Evolutionary conservation across 37 sponge, comb jelly and placozoan genomes (phyloP), one percentile per base, ranked within the genome.

Genomic region (Bolinopsis microptera): DNA sequence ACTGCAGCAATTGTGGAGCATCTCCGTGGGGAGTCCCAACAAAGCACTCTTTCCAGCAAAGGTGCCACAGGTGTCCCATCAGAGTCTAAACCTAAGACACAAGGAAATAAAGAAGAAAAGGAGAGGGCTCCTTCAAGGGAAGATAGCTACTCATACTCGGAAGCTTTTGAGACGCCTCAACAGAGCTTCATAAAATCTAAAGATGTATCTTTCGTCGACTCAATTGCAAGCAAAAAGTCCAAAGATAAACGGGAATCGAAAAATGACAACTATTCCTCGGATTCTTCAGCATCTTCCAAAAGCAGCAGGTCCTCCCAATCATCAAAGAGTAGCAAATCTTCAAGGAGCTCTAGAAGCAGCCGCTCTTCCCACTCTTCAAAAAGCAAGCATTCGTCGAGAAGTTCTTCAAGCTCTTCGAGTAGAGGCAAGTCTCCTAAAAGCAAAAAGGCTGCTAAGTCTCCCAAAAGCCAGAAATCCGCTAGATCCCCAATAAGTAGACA

Each of bases 301-400:
- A 48, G 61, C 61, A 48, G 61, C 5, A 48, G 13, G 13, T 48
- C 61, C 13, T 48, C 13, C 75, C 13, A 30, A 30, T 72, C 75
- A 23, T n/a, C 75, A 72, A 28, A 72, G 26, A 72, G 75, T 72
- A n/a, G 75, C 2, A 72, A 72, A 72, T 72, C 75, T n/a, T 72
- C 75, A 24, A 28, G 31, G 18, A 24, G 9, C 13, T 48, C 61
- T 48, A 48, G 61, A 72, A 72, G 75, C 31, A 28, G 75, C 2
- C 5, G 18, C 5, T 72, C 75, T n/a, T 72, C 75, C 26, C 13
- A 3, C 5, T 72, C 75, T 72, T 28, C 31, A 72, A 72, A 21
- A 28, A 72, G 26, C 3, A n/a, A n/a, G 3, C 5, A 72, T 23
- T 72, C 75, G 13, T 21, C 75, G 5, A 28, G 18, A 72, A 72